Conservation (phyloP, 2,797 vertebrate species). For the Glossophaga mutica region DNA sequence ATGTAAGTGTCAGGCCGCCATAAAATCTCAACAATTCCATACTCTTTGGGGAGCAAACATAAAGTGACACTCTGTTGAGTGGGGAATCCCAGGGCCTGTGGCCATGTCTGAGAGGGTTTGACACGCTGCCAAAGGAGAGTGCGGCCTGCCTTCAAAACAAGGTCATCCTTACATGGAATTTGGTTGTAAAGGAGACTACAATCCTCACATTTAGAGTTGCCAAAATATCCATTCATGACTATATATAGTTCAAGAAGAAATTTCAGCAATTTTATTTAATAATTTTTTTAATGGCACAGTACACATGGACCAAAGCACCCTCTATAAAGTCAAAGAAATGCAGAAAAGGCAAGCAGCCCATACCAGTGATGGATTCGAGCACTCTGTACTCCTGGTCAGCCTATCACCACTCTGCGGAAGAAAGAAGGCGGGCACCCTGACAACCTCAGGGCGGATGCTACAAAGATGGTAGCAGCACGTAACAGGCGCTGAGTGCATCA, state of each 20-base stretch:
- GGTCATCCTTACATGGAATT: neutral
- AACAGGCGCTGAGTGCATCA: neutral
- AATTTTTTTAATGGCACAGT: neutral
- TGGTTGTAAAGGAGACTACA: neutral
- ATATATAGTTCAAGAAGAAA: neutral
- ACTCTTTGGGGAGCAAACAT: slow-evolving; percentile 71
- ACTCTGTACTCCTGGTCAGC: neutral
- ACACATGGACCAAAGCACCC: neutral
- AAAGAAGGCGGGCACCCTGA: neutral
- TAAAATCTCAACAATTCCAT: slow-evolving; percentile 47
- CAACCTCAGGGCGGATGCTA: neutral
- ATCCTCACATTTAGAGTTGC: neutral
- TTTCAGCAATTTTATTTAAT: neutral
- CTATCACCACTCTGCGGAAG: neutral
- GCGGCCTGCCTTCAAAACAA: neutral
- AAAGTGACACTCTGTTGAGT: slow-evolving; percentile 52
- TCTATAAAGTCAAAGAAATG: neutral
- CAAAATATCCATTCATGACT: neutral
- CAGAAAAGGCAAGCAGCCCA: neutral
- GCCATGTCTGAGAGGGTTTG: slow-evolving; percentile 58
- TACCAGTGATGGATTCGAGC: neutral
- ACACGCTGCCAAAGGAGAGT: neutral
- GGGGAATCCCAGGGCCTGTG: slow-evolving; percentile 41
- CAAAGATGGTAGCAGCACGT: neutral
- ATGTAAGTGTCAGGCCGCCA: slow-evolving; percentile 63